Conservation (phyloP, 1,140 invertebrate genomes). For the Atopsyche davidsoni region DNA sequence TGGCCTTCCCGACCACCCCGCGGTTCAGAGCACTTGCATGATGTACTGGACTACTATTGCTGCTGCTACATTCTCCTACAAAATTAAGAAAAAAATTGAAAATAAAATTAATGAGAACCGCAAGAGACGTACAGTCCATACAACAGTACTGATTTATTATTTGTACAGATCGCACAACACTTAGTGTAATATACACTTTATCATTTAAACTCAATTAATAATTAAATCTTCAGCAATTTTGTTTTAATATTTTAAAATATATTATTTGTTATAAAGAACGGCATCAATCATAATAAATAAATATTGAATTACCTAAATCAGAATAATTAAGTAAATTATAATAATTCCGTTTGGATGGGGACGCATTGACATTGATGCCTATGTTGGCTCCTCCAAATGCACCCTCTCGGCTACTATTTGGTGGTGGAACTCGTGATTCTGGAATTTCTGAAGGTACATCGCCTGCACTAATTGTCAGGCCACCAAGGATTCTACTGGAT, state of each 20-base stretch:
- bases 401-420: conserved; percentile 26
- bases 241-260: too few species aligned
- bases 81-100: too few species aligned
- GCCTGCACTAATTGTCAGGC: background rate
- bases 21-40: conserved; percentile 9
- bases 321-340: conserved; percentile 26
- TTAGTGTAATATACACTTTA: too few species aligned
- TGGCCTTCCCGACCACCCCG: conserved; percentile 13
- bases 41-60: conserved; percentile 28
- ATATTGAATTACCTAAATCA: conserved; percentile 25
- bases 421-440: too few species aligned
- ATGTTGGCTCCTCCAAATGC: conserved; percentile 18
- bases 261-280: too few species aligned
- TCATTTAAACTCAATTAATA: too few species aligned
- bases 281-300: background rate
- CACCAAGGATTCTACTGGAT: background rate
- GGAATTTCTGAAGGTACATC: background rate
- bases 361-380: conserved; percentile 27
- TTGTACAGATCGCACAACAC: too few species aligned
- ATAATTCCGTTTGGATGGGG: conserved; percentile 28
- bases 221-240: too few species aligned
- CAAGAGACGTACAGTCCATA: too few species aligned
- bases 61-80: conserved; percentile 28
- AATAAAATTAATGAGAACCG: too few species aligned
- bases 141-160: too few species aligned